Base-by-base conservation (phyloP, 2,888 invertebrate genomes). In the Gibbula magus region DNA sequence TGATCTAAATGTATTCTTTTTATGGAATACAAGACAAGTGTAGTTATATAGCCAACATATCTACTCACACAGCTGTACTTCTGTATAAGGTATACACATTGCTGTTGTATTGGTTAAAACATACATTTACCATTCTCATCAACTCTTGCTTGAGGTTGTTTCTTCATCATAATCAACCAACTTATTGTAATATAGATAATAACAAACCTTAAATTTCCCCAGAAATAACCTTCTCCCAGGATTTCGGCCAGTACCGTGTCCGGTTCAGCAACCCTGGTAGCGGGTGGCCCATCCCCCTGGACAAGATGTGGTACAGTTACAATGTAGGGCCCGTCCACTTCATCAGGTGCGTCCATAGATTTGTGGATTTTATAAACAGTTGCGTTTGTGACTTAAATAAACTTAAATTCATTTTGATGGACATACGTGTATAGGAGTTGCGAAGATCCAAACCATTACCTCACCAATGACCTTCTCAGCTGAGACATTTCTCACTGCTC, bases 231-330 rank as follows among this genome's bases (percentile, higher is more conserved):
- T 10, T 75, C 7, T 18, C 45, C 16, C 79, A 66, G 13, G 75
- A 77, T 10, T 84, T 84, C 75, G 51, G 20, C 66, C 84, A 82
- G 10, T 84, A 83, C 75, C 54, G 82, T 0, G 78, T 79, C 54
- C 77, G 83, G 13, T 85, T 86, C 70, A 82, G 82, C 35, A 81
- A 75, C 79, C 86, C 86, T 32, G 74, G 66, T 2, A 79, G 82
- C 22, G 53, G 35, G 4, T 85, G 86, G 86, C 84, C 84, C 16
- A 85, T 84, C 56, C 83, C 86, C 2, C 79, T 84, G 22, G 82
- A 87, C 66, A 86, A 87, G 75, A 82, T 89, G 51, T 87, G 87
- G 85, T 90, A 89, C 82, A 88, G 87, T 52, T 81, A 84, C 66
- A 79, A 88, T 75, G 81, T 87, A 16, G 88, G 77, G 35, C 82